Conservation (phyloP, 2,797 vertebrate genomes). For the Smutsia temminckii region DNA sequence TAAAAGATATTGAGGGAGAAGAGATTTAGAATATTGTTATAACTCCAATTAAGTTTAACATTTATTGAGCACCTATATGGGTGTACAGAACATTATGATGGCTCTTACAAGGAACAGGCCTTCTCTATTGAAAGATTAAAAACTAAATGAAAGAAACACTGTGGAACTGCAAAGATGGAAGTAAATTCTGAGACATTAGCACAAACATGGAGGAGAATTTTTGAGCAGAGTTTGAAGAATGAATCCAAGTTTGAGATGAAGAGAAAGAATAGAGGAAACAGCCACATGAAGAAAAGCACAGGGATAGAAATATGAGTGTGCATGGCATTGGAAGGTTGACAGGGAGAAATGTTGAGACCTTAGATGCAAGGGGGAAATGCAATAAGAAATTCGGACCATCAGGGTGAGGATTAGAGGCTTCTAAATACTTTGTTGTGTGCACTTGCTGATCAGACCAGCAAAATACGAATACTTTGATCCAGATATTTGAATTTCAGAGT, state of each 20-base stretch:
- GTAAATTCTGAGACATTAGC: not conserved
- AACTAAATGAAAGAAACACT: not conserved
- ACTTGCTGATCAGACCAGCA: not conserved
- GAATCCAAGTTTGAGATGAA: not conserved
- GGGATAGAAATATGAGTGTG: not conserved
- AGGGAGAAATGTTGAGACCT: not conserved
- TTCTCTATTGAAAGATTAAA: not conserved
- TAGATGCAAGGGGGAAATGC: not conserved
- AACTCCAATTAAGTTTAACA: not conserved
- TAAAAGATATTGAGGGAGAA: not conserved
- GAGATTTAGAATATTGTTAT: not conserved
- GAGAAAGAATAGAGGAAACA: not conserved
- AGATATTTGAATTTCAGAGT: constrained; percentile 1
- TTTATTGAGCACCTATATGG: not conserved
- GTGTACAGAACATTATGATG: not conserved
- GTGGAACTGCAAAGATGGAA: not conserved
- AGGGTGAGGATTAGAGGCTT: not conserved
- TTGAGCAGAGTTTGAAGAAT: not conserved
- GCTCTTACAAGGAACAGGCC: not conserved
- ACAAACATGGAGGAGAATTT: not conserved
- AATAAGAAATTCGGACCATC: not conserved
- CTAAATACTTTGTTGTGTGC: not conserved
- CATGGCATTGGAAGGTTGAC: not conserved
- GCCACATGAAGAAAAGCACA: not conserved
- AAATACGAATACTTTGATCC: not conserved